These are phyloP conservation scores for Oryzias melastigma DNA, from an alignment of 2,113 vertebrate species.

Conservation along the genomic window DNA sequence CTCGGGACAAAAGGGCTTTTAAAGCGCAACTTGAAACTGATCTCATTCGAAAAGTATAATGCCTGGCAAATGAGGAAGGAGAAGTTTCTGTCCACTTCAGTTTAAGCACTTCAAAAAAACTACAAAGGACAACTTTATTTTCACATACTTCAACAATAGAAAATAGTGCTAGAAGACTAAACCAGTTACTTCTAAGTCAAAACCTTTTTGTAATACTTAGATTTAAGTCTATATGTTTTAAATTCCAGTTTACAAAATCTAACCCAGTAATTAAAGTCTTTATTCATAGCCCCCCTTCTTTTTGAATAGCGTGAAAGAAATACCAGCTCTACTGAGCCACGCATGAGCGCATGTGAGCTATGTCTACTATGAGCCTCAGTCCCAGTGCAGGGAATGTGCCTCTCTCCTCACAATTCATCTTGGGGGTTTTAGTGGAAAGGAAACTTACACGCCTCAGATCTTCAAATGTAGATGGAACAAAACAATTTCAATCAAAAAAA, in stretches of 20 bases:
- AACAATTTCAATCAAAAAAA: conserved; percentile 11
- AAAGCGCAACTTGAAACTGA: conserved; percentile 88
- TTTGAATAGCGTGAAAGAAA: conserved; percentile 75
- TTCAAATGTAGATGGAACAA: conserved; percentile 6
- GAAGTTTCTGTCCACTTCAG: conserved; percentile 66
- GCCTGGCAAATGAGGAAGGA: conserved; percentile 75
- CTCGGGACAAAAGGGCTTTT: conserved; percentile 82
- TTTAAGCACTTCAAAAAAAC: conserved; percentile 39
- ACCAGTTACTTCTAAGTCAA: not conserved
- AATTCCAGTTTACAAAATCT: conserved; percentile 29
- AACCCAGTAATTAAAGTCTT: conserved; percentile 46
- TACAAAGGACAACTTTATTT: too few species aligned
- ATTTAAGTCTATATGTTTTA: conserved; percentile 8
- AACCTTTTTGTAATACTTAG: conserved; percentile 1
- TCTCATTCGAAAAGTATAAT: conserved; percentile 86
- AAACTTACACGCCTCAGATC: conserved; percentile 22
- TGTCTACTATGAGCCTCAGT: conserved; percentile 72
- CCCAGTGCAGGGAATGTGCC: conserved; percentile 61
- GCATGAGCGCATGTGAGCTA: conserved; percentile 81
- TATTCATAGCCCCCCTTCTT: conserved; percentile 54
- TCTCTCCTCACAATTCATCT: conserved; percentile 49
- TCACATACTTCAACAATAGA: too few species aligned
- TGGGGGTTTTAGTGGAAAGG: conserved; percentile 39
- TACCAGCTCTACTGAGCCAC: conserved; percentile 77
- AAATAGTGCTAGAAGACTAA: too few species aligned